Evolutionary conservation across 2,113 vertebrate species (phyloP).

Genomic region (Thermophis baileyi): DNA sequence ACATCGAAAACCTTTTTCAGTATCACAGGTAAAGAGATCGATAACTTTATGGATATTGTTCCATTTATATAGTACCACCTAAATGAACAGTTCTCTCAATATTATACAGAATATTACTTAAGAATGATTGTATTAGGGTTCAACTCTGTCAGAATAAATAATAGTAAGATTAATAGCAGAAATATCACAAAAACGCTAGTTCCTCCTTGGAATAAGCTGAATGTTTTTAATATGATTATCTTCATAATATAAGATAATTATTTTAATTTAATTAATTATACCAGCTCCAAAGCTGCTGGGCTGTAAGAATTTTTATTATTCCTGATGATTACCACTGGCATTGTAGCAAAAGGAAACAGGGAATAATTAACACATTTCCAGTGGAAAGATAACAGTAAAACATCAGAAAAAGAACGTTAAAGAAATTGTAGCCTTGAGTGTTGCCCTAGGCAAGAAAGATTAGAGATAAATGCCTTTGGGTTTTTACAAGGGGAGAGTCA

Average conservation of each 20-base stretch:
- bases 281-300: not conserved
- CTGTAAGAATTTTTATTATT: not conserved
- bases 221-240: not conserved
- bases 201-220: not conserved
- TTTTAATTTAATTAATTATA: not conserved
- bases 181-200: not conserved
- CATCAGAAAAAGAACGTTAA: not conserved
- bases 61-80: not conserved
- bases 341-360: not conserved
- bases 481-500: not conserved
- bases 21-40: not conserved
- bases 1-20: not conserved
- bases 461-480: not conserved
- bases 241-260: not conserved
- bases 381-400: not conserved
- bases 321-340: not conserved
- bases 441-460: not conserved
- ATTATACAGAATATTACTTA: not conserved
- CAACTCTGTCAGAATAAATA: not conserved
- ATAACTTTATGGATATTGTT: not conserved
- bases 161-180: not conserved
- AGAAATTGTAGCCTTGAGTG: not conserved
- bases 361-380: not conserved
- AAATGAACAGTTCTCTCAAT: not conserved
- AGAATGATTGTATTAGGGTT: too few relatives aligned